Evolutionary conservation across 2,113 vertebrate species (phyloP).

Genomic region (Chaenocephalus aceratus): DNA sequence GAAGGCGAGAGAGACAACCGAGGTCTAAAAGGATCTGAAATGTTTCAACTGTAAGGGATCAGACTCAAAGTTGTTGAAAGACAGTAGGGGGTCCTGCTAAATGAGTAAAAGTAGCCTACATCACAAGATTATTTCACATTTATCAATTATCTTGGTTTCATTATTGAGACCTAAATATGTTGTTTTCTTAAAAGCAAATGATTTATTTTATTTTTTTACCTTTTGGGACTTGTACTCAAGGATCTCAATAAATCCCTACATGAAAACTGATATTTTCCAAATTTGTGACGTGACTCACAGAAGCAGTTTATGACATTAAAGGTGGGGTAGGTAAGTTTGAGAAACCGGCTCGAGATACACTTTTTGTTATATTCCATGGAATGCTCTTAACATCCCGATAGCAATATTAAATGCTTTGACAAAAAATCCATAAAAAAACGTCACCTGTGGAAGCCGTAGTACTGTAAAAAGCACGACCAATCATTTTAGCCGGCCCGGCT

Average conservation of each 20-base stretch:
- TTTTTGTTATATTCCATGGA: no score
- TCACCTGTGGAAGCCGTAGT: no score
- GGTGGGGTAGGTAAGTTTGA: no score
- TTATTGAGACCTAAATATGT: not conserved
- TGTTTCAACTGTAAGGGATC: constrained; percentile 13
- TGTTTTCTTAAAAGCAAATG: no score
- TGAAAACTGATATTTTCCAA: not conserved
- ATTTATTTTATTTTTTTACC: no score
- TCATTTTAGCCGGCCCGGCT: no score
- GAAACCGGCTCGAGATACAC: no score
- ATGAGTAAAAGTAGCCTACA: not conserved
- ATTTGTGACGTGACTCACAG: not conserved
- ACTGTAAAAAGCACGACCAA: no score
- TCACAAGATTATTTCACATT: not conserved
- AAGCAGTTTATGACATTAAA: constrained; percentile 4
- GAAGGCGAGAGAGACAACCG: constrained; percentile 29
- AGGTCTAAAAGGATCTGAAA: constrained; percentile 16
- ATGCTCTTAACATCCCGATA: no score
- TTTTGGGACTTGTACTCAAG: no score
- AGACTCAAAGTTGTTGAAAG: not conserved
- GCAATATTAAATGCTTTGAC: no score
- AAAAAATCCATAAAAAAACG: no score
- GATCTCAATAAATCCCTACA: not conserved
- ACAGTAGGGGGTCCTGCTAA: not conserved
- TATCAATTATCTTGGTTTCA: not conserved